These are phyloP conservation scores for Turritopsis rubra DNA, from an alignment of 30 jellyfish, hydroid and myxozoan species.

Conservation along the genomic window DNA sequence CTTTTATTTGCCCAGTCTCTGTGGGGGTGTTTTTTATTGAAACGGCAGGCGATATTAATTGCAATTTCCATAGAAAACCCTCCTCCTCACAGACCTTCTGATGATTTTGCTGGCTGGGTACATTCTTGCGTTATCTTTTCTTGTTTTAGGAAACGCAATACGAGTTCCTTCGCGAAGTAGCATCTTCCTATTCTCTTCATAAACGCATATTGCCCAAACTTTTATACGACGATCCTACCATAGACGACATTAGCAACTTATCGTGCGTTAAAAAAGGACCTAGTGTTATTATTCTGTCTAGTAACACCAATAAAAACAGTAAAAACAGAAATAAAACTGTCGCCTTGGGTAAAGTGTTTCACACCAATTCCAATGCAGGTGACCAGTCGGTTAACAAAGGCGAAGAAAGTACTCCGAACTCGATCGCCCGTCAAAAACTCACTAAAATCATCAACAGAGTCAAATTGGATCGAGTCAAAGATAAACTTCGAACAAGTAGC, in stretches of 20 bases:
- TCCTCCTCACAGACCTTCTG: no score
- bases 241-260: constrained; percentile 19
- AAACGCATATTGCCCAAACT: constrained; percentile 56
- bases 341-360: constrained; percentile 13
- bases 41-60: no score
- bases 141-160: constrained; percentile 48
- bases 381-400: not conserved
- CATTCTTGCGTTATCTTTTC: not conserved
- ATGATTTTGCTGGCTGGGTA: no score
- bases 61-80: no score
- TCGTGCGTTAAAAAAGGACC: constrained; percentile 30
- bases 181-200: constrained; percentile 76
- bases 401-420: not conserved
- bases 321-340: not conserved
- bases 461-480: not conserved
- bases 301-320: not conserved
- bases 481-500: not conserved
- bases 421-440: constrained; percentile 9
- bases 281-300: constrained; percentile 2
- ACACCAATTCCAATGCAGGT: not conserved
- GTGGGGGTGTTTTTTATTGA: no score
- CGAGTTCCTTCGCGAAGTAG: constrained; percentile 66
- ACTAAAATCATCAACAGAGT: constrained; percentile 12
- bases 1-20: no score
- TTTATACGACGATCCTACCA: constrained; percentile 57